Conservation (phyloP, 2,888 invertebrate genomes). For the Eucera pruinosa region DNA sequence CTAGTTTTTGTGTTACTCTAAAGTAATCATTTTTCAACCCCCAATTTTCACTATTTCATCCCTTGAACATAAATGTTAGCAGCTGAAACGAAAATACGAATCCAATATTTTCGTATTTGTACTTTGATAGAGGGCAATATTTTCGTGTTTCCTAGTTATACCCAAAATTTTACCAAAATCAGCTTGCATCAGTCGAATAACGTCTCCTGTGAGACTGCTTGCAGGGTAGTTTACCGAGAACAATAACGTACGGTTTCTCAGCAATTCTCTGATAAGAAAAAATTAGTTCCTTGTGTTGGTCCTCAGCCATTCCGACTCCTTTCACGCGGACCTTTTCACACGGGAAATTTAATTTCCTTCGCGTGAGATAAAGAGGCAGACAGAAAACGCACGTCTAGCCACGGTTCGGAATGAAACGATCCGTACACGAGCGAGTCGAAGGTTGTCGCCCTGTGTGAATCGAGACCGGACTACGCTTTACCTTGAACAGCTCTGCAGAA, state of each 20-base stretch:
- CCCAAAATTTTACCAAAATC: too few species aligned
- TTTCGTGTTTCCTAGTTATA: too few species aligned
- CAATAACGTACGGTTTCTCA: slow-evolving; percentile 36
- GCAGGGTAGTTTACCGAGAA: slow-evolving; percentile 16
- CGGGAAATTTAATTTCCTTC: slow-evolving; percentile 55
- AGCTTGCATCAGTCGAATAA: too few species aligned
- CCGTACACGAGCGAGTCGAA: slow-evolving; percentile 21
- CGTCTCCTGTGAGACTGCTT: background rate
- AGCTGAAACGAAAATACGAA: too few species aligned
- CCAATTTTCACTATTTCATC: too few species aligned
- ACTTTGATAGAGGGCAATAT: too few species aligned
- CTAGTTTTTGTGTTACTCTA: too few species aligned
- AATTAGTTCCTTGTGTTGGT: slow-evolving; percentile 16
- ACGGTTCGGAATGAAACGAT: slow-evolving; percentile 23
- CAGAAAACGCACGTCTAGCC: slow-evolving; percentile 20
- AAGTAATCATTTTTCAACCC: too few species aligned
- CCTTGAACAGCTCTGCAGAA: slow-evolving; percentile 25
- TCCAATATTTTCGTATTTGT: too few species aligned
- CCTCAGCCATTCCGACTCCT: background rate
- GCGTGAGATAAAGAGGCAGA: slow-evolving; percentile 36
- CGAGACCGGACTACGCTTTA: slow-evolving; percentile 38
- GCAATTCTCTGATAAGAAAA: slow-evolving; percentile 42
- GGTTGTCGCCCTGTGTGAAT: slow-evolving; percentile 55
- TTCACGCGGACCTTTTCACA: slow-evolving; percentile 41
- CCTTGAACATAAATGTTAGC: too few species aligned